Evolutionary conservation across 2,888 invertebrate genomes (phyloP), one percentile per base, ranked within the genome.

Genomic region (Stratiomys singularior): DNA sequence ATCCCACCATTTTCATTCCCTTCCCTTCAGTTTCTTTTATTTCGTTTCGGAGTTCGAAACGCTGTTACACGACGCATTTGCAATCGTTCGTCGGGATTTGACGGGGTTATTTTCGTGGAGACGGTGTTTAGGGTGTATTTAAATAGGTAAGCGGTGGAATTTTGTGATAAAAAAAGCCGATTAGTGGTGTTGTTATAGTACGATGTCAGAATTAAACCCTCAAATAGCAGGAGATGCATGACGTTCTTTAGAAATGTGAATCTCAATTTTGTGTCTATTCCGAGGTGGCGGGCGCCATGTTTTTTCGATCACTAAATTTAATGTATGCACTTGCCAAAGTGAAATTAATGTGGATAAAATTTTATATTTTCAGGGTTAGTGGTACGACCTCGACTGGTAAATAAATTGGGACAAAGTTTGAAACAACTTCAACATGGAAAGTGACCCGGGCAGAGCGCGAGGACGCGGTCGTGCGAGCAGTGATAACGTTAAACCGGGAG

Each of bases 391-490:
- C 18, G 15, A 4, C 4, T 63, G 25, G 27, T 18, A 13, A 63
- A 27, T 23, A 13, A 9, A 4, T 13, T 18, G 52, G 15, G 52
- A 52, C 4, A 52, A 52, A 13, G 18, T n/a, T 52, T 52, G 18
- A 13, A 18, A 52, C 18, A 9, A 18, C 13, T 1, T 63, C 11
- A 5, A 18, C 71, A 76, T 76, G 76, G 78, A 79, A 76, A 69
- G 77, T 15, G 79, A 79, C 44, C 66, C 56, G 27, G 78, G 79
- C 25, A 76, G 77, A 74, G 79, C 77, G 56, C 76, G 79, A 37
- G 79, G 79, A 3, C 74, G 71, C 66, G 78, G 79, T 11, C 72
- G 79, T 11, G 72, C 77, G n/a, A 64, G 66, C 28, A 64, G 18
- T 21, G 79, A 79, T 1, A 74, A 60, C 15, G 28, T 78, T 11